Percentiles rank a stretch among this genome's conserved stretches.
Conservation (phyloP, 2,797 vertebrate genomes). For the Pempheris klunzingeri region DNA sequence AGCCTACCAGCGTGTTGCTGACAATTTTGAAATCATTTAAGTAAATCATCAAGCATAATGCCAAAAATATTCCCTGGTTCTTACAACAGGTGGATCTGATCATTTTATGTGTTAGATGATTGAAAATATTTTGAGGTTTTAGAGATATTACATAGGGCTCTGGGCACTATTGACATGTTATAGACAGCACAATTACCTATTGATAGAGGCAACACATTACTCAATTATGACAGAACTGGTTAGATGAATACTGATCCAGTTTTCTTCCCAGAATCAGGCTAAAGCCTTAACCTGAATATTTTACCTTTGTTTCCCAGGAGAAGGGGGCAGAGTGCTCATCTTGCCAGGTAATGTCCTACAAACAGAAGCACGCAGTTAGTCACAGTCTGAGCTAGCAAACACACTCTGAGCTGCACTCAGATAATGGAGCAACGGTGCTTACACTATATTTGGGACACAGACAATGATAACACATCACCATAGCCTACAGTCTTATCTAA, state of each 20-base stretch:
- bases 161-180: neutral
- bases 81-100: neutral
- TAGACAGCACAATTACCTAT: too few relatives aligned
- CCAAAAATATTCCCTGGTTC: neutral
- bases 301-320: conserved; percentile 98
- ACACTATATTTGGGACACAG: neutral
- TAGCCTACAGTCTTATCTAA: too few relatives aligned
- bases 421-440: neutral
- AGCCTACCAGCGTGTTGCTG: too few relatives aligned
- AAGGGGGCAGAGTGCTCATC: conserved; percentile 98
- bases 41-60: neutral
- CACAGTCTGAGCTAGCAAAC: neutral
- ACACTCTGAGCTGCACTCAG: neutral
- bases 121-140: neutral
- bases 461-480: neutral
- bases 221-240: too few relatives aligned
- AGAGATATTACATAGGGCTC: neutral
- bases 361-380: conserved; percentile 28
- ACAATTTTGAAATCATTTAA: neutral
- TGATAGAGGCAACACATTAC: neutral
- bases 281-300: neutral
- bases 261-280: neutral
- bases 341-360: conserved; percentile 98
- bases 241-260: too few relatives aligned
- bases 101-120: too few relatives aligned